Evolutionary conservation across 2,888 invertebrate species (phyloP).

Genomic region (Tubiluchus corallicola): DNA sequence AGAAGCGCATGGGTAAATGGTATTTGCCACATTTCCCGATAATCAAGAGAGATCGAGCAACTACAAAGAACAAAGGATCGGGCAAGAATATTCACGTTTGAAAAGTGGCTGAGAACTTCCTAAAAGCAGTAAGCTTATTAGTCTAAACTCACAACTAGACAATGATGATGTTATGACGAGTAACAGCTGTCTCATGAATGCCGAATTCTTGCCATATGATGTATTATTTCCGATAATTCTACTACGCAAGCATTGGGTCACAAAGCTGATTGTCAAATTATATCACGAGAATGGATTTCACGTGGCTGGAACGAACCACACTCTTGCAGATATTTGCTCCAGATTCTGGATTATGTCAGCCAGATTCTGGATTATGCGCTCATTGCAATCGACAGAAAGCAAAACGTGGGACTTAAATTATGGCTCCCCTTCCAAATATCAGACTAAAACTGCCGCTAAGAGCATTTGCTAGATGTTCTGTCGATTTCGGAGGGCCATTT

Average conservation of each 20-base stretch:
- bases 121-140: too few relatives aligned
- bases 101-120: too few relatives aligned
- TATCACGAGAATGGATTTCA: conserved; percentile 10
- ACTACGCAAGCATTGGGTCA: conserved; percentile 9
- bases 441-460: conserved; percentile 9
- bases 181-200: conserved; percentile 7
- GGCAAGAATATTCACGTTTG: too few relatives aligned
- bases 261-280: conserved; percentile 10
- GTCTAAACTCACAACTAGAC: conserved; percentile 12
- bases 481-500: conserved; percentile 15
- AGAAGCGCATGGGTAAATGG: too few relatives aligned
- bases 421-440: conserved; percentile 5
- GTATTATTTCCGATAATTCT: conserved; percentile 12
- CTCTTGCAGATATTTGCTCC: conserved; percentile 7
- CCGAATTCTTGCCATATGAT: conserved; percentile 8
- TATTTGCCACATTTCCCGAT: too few relatives aligned
- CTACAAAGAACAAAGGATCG: too few relatives aligned
- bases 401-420: conserved; percentile 8
- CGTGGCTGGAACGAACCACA: conserved; percentile 9
- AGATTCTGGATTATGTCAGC: conserved; percentile 12
- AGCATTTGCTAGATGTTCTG: conserved; percentile 12
- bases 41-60: too few relatives aligned
- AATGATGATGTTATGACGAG: conserved; percentile 7
- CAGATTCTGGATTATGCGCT: conserved; percentile 10
- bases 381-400: conserved; percentile 9